Conservation (phyloP, 2,888 invertebrate species). For the Cheilosia impressa region DNA sequence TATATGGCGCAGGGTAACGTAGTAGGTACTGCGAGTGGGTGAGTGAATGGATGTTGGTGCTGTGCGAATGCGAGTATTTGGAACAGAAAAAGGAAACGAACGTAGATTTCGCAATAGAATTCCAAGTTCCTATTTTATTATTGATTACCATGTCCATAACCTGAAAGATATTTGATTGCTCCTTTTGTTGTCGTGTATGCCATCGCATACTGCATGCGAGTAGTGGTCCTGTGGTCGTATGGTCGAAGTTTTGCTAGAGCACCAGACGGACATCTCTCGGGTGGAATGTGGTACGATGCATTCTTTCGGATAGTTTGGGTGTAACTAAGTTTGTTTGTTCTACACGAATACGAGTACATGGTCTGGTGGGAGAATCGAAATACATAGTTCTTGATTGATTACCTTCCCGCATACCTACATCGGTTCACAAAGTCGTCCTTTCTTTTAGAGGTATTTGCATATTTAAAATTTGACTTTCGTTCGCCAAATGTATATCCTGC, state of each 20-base stretch:
- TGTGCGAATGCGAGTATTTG: constrained; percentile 42
- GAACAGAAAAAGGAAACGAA: constrained; percentile 67
- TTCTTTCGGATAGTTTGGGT: constrained; percentile 71
- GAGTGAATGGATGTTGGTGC: constrained; percentile 1
- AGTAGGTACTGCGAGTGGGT: constrained; percentile 28
- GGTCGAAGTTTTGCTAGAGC: constrained; percentile 9
- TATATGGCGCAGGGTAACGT: constrained; percentile 58
- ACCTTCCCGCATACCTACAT: constrained; percentile 18
- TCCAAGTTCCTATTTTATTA: constrained; percentile 74
- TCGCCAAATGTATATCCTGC: neutral
- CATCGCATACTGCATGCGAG: constrained; percentile 20
- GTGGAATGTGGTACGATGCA: constrained; percentile 57
- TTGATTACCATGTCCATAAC: constrained; percentile 75
- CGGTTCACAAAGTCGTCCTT: constrained; percentile 10
- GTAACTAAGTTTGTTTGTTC: constrained; percentile 69
- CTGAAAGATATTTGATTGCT: constrained; percentile 75
- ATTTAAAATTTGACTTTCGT: constrained; percentile 35
- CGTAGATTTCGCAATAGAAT: constrained; percentile 71
- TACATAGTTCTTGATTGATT: constrained; percentile 51
- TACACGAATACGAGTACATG: constrained; percentile 17
- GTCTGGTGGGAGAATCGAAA: constrained; percentile 1
- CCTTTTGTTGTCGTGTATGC: constrained; percentile 67
- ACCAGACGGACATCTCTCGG: constrained; percentile 51
- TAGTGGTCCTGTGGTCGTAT: constrained; percentile 23
- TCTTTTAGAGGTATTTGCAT: neutral